Evolutionary conservation across 2,113 vertebrate genomes (phyloP), one percentile per base, ranked within the genome.

Genomic region (Onychostruthus taczanowskii): DNA sequence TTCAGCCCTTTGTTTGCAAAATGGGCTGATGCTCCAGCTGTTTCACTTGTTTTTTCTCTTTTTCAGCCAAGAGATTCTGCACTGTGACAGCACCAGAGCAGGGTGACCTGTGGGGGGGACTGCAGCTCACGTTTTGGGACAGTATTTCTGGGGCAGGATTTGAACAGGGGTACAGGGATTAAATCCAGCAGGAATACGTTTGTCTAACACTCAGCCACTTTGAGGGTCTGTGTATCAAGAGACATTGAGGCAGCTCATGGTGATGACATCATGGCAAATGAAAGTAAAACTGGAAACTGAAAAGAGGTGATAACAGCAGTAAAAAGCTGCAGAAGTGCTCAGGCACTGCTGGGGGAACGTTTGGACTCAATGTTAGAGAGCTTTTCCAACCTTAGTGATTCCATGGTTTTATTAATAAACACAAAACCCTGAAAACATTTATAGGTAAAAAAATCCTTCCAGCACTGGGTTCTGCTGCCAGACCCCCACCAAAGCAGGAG

Each of bases 91-190:
- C 64, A 18, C 28, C 28, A 3, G 39, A 35, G 33, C 1, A 27
- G 31, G 28, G 3, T 0, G 6, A 13, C 3, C 22, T 2, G 0
- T 0, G 33, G 7, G 1, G 5, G 19, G 2, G 30, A 41, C 4
- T 3, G 37, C 10, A 62, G 69, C 50, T 62, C 67, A 37, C 50
- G 21, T 33, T 73, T 44, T 31, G 62, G 49, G 67, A 30, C 4
- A 3, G 11, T 9, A 4, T 35, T 64, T 59, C 35, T 44, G 30
- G 23, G 43, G 37, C 10, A 10, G 4, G 21, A 58, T 37, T 30
- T 55, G 41, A 80, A 46, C 1, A 1, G 0, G 2, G 26, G 15
- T 8, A 35, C 2, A 9, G 31, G 41, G 66, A 49, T 17, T 50
- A 50, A 66, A 86, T 33, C 10, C 26, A 53, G 43, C 14, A 66